These are phyloP conservation scores for Anastrepha ludens DNA, from an alignment of 1,140 invertebrate genomes.

Conservation along the genomic window DNA sequence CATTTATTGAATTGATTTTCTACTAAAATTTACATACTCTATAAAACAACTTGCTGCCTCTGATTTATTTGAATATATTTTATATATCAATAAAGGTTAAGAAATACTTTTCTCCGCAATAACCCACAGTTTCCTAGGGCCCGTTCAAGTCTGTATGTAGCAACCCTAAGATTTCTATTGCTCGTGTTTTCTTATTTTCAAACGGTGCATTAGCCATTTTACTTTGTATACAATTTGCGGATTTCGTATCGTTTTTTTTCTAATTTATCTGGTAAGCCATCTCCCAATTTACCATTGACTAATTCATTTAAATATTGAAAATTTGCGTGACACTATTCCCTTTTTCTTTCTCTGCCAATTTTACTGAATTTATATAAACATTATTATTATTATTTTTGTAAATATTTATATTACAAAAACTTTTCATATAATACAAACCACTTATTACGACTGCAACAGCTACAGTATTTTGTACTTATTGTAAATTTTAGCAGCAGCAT, in stretches of 20 bases:
- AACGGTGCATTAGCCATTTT: not conserved
- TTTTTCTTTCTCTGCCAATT: not conserved
- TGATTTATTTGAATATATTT: not conserved
- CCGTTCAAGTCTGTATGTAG: not conserved
- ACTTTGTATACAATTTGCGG: not conserved
- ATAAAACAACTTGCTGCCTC: not conserved
- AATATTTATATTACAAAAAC: too few relatives aligned
- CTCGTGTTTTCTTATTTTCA: not conserved
- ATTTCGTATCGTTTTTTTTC: not conserved
- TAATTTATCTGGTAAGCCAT: not conserved
- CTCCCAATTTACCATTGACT: not conserved
- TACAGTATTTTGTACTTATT: too few relatives aligned
- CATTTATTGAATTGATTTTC: constrained; percentile 67
- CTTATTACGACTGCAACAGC: too few relatives aligned
- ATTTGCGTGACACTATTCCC: not conserved
- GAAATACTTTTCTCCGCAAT: not conserved
- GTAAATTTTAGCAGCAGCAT: too few relatives aligned
- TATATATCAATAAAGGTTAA: not conserved
- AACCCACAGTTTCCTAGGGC: not conserved
- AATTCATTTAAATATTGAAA: not conserved
- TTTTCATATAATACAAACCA: too few relatives aligned
- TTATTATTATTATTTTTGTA: too few relatives aligned
- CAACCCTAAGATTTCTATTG: not conserved
- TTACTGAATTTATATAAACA: not conserved
- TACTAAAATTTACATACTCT: constrained; percentile 1